Evolutionary conservation across 2,797 vertebrate genomes (phyloP).

Genomic region (Catharus ustulatus): DNA sequence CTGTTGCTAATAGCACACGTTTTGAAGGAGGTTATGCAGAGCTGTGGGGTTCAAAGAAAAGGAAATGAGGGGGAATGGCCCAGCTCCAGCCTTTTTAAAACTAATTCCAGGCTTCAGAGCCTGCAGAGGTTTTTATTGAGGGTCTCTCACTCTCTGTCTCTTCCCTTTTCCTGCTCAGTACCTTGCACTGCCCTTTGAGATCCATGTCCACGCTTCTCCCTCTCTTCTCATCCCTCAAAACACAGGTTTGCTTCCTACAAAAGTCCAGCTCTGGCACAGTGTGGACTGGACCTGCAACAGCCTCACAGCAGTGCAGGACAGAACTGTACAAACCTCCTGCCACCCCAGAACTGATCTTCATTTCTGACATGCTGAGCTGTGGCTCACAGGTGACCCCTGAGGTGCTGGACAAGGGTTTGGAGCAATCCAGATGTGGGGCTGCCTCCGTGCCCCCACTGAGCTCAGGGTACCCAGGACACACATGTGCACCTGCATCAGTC

Average conservation of each 20-base stretch:
- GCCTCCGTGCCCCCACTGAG: background rate
- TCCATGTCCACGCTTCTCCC: background rate
- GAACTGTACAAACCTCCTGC: background rate
- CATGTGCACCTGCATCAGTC: rapidly evolving
- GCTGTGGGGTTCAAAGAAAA: background rate
- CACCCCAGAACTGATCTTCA: background rate
- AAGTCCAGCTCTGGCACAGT: background rate
- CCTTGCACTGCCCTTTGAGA: background rate
- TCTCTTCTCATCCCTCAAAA: background rate
- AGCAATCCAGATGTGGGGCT: background rate
- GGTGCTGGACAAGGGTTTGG: background rate
- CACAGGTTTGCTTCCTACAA: background rate
- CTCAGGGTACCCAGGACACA: background rate
- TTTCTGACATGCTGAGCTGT: background rate
- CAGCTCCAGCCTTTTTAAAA: background rate
- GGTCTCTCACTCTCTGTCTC: background rate
- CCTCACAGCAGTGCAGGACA: background rate
- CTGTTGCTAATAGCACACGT: slow-evolving; percentile 6
- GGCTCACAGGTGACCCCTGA: background rate
- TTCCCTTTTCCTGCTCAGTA: background rate
- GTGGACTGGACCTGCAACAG: background rate
- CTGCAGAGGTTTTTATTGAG: background rate
- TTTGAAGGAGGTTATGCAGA: slow-evolving; percentile 15
- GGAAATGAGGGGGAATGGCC: background rate
- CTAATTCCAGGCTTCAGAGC: background rate